These are phyloP conservation scores for Catajapyx aquilonaris DNA, from an alignment of 1,140 invertebrate genomes.

Conservation along the genomic window DNA sequence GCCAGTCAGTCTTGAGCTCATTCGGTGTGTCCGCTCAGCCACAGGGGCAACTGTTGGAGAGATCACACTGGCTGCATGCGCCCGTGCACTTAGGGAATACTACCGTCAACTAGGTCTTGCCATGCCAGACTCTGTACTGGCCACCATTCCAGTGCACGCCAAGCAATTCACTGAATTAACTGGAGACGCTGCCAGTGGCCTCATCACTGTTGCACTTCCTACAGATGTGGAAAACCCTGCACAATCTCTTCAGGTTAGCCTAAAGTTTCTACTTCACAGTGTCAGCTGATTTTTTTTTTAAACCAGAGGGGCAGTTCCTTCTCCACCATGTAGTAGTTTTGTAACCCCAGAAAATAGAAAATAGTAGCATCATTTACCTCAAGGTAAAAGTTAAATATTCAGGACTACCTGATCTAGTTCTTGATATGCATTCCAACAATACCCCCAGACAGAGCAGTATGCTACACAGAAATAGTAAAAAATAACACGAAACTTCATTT, in stretches of 20 bases:
- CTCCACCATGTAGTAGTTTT: too few species aligned
- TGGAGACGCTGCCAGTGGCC: neutral
- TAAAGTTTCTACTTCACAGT: too few species aligned
- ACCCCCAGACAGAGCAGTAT: too few species aligned
- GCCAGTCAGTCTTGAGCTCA: constrained; percentile 29
- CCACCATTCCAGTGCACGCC: constrained; percentile 31
- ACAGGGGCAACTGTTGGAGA: constrained; percentile 38
- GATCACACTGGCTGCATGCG: constrained; percentile 35
- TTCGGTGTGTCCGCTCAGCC: constrained; percentile 30
- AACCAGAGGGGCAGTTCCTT: too few species aligned
- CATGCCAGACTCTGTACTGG: constrained; percentile 28
- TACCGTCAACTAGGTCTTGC: constrained; percentile 27
- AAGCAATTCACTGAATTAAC: constrained; percentile 1
- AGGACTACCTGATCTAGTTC: too few species aligned
- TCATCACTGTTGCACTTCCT: constrained; percentile 1
- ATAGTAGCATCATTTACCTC: too few species aligned
- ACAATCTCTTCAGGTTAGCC: neutral
- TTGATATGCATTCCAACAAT: too few species aligned
- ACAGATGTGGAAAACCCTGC: neutral
- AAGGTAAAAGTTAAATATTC: too few species aligned
- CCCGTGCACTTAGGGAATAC: constrained; percentile 37
- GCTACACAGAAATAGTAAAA: too few species aligned
- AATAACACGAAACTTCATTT: too few species aligned
- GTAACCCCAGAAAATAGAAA: too few species aligned
- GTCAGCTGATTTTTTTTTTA: too few species aligned